phyloP scores from a whole-genome alignment of 2,113 vertebrate species.

The Theristicus caerulescens region DNA sequence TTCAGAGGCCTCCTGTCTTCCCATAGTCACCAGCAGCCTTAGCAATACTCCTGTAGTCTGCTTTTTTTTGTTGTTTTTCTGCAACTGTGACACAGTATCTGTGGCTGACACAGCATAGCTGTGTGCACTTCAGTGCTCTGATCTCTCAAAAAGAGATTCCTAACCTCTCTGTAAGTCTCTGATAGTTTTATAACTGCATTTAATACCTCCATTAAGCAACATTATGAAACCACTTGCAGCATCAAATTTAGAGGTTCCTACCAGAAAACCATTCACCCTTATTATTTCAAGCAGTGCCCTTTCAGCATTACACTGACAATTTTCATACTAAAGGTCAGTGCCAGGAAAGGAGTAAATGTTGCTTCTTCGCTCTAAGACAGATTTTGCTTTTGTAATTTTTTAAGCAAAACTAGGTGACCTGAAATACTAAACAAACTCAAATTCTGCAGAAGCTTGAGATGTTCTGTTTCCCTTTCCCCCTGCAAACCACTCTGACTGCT shows the following conservation, averaged over 20 bases:
- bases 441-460: not conserved
- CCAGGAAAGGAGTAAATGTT: not conserved
- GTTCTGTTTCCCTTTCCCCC: not conserved
- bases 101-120: not conserved
- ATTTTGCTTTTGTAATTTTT: not conserved
- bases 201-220: not conserved
- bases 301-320: not conserved
- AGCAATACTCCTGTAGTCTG: not conserved
- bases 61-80: not conserved
- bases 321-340: not conserved
- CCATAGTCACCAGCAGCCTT: not conserved
- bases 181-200: not conserved
- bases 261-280: not conserved
- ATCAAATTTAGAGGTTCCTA: not conserved
- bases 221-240: not conserved
- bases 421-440: not conserved
- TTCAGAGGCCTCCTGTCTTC: not conserved
- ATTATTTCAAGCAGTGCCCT: not conserved
- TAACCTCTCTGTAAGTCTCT: not conserved
- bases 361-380: not conserved
- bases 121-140: not conserved
- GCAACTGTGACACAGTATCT: not conserved
- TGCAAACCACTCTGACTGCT: not conserved
- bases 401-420: not conserved
- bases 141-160: not conserved